Conservation (phyloP, 2,113 vertebrate genomes). For the Capricornis sumatraensis region DNA sequence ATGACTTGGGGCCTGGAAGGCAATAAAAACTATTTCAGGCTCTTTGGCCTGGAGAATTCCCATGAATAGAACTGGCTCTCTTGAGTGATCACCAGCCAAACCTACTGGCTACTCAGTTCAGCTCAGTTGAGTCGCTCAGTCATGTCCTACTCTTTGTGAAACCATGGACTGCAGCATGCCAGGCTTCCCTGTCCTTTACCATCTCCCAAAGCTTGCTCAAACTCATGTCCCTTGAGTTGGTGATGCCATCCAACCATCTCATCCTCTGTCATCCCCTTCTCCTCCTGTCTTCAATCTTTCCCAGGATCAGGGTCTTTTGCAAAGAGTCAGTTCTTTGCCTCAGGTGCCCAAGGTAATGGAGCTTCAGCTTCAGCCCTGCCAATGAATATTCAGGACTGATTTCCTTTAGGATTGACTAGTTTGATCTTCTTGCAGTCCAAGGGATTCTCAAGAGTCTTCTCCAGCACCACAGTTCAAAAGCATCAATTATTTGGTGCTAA, state of each 20-base stretch:
- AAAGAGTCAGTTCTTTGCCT: neutral
- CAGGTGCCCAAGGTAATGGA: neutral
- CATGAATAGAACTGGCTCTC: neutral
- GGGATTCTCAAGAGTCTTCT: neutral
- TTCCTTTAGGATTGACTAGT: neutral
- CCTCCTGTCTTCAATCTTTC: neutral
- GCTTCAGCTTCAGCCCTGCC: neutral
- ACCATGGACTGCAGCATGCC: neutral
- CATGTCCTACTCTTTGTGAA: neutral
- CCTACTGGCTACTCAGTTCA: neutral
- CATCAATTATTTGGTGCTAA: neutral
- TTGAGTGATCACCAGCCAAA: neutral
- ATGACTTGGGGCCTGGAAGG: neutral
- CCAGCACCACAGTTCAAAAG: neutral
- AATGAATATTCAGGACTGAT: neutral
- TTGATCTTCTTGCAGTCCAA: neutral
- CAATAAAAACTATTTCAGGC: neutral
- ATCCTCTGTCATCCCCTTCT: neutral
- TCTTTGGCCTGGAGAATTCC: neutral
- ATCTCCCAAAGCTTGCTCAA: neutral
- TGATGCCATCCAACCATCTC: neutral
- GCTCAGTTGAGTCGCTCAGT: rapidly evolving
- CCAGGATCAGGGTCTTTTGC: neutral
- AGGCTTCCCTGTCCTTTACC: neutral
- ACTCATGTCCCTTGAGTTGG: neutral